phyloP scores from a whole-genome alignment of 1,140 invertebrate species.

The Lordiphosa mommai region DNA sequence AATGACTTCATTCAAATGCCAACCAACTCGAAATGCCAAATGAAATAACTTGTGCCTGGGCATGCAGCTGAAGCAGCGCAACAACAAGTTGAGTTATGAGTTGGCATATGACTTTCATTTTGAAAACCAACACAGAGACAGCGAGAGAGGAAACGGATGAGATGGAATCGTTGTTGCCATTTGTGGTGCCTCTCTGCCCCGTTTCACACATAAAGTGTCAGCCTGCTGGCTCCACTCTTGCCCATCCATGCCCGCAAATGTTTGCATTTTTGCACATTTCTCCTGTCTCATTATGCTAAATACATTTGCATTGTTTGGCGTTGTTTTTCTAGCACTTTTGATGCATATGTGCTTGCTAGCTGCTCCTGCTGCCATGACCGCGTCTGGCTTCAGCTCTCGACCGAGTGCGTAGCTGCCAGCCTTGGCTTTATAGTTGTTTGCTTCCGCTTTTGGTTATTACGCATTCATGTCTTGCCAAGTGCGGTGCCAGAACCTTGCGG shows the following conservation, averaged over 20 bases:
- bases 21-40: slow-evolving; percentile 74
- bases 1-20: slow-evolving; percentile 76
- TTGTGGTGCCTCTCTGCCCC: slow-evolving; percentile 28
- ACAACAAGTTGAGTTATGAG: slow-evolving; percentile 74
- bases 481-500: slow-evolving; percentile 68
- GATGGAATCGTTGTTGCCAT: slow-evolving; percentile 57
- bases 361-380: background rate
- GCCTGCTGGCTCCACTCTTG: slow-evolving; percentile 21
- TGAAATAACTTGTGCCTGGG: slow-evolving; percentile 67
- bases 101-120: slow-evolving; percentile 77
- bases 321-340: slow-evolving; percentile 77
- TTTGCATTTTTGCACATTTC: slow-evolving; percentile 77
- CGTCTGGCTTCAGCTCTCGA: slow-evolving; percentile 14
- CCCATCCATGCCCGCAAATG: slow-evolving; percentile 53
- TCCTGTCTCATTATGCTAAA: slow-evolving; percentile 77
- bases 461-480: slow-evolving; percentile 76
- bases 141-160: slow-evolving; percentile 33
- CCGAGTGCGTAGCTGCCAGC: slow-evolving; percentile 36
- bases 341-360: slow-evolving; percentile 62
- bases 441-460: slow-evolving; percentile 76
- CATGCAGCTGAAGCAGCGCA: slow-evolving; percentile 27
- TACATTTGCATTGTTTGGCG: slow-evolving; percentile 76
- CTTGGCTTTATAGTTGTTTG: slow-evolving; percentile 71
- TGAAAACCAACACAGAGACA: slow-evolving; percentile 53
- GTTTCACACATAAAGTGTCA: slow-evolving; percentile 65